A percentile compares a stretch with the other conserved stretches of the same genome.
These are phyloP conservation scores for Pelodiscus sinensis DNA, from an alignment of 2,113 vertebrate genomes.

Conservation along the genomic window DNA sequence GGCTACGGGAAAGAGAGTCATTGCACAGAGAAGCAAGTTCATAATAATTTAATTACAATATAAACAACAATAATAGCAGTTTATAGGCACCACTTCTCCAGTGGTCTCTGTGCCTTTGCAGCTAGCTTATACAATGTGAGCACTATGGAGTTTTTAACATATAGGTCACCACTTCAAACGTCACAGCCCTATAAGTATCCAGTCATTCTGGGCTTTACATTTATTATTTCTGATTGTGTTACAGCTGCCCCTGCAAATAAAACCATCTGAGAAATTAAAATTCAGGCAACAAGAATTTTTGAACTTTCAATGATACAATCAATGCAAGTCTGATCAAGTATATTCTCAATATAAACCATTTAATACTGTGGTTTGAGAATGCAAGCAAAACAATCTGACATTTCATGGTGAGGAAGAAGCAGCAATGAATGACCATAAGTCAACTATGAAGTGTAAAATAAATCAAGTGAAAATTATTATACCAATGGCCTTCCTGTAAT, in stretches of 20 bases:
- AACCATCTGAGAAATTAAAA: background rate
- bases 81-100: background rate
- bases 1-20: background rate
- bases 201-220: background rate
- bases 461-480: slow-evolving; percentile 16
- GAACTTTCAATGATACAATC: background rate
- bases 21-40: background rate
- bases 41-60: background rate
- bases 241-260: background rate
- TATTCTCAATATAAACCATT: background rate
- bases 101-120: background rate
- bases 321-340: background rate
- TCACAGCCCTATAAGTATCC: background rate
- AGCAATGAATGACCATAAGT: background rate
- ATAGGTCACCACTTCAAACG: background rate
- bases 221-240: background rate
- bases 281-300: background rate
- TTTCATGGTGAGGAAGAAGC: background rate
- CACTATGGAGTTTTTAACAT: background rate
- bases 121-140: background rate
- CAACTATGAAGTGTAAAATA: background rate
- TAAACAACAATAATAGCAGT: background rate
- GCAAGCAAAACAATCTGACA: background rate
- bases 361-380: background rate
- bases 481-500: background rate